phyloP scores from a whole-genome alignment of 2,797 vertebrate genomes.

The Limnodromus scolopaceus region DNA sequence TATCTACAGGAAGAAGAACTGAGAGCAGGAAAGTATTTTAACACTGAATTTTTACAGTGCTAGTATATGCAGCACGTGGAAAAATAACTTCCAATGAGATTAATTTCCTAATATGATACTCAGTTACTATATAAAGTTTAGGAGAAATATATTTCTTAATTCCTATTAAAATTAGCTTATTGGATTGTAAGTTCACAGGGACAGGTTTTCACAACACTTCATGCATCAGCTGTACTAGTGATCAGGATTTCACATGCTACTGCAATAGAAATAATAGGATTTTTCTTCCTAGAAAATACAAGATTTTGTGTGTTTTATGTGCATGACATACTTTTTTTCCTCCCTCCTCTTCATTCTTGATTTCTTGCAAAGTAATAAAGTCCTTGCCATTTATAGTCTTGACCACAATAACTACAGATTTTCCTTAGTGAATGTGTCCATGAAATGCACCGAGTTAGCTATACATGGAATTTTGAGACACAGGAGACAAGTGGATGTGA shows the following conservation, averaged over 20 bases:
- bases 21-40: neutral
- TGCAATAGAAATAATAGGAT: neutral
- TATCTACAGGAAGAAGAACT: neutral
- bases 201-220: neutral
- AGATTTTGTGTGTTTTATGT: neutral
- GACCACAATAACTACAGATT: neutral
- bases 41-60: neutral
- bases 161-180: neutral
- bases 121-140: neutral
- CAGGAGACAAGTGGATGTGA: neutral
- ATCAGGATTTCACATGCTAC: neutral
- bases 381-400: neutral
- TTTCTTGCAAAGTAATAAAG: neutral
- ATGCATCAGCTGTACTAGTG: neutral
- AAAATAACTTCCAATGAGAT: neutral
- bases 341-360: neutral
- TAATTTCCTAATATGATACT: neutral
- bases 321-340: neutral
- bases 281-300: neutral
- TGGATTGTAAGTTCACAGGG: neutral
- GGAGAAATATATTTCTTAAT: neutral
- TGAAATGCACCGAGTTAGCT: neutral
- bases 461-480: neutral
- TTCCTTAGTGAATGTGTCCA: neutral
- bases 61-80: neutral